Evolutionary conservation across 2,888 invertebrate genomes (phyloP), one percentile per base, ranked within the genome.

Genomic region (Erebia ligea): DNA sequence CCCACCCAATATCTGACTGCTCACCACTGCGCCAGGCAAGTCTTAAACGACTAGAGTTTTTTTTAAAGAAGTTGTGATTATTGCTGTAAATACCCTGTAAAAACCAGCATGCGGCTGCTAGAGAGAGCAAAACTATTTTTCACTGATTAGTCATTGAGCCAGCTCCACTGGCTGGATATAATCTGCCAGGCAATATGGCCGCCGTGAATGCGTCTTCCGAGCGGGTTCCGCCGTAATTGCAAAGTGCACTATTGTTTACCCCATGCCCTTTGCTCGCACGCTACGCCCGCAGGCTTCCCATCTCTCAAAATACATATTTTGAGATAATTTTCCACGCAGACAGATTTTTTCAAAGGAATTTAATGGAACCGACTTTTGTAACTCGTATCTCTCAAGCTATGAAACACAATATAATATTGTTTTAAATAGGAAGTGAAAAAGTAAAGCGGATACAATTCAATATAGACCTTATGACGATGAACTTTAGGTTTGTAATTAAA

Each of bases 171-270:
- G 40, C 25, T 68, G 70, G 57, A 59, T 71, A 72, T 73, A 69
- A 73, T 71, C 68, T 68, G 69, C 59, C 59, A 58, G 66, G 64
- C 69, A 69, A 63, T 68, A 68, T 72, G 71, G 68, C 69, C 61
- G 64, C 65, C 58, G 73, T 75, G 73, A 75, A 74, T 73, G 69
- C 70, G 65, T 63, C 73, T 73, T 76, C 72, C 75, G 75, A 77
- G 75, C 78, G 81, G 84, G 83, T 82, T 82, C 74, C 76, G 84
- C 77, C 81, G 89, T 85, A 89, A 90, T 89, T 87, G 87, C 88
- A 82, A 82, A 89, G 89, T 89, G 88, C 87, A 83, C 82, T 81
- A 84, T 87, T 89, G 89, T 89, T 89, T 84, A 79, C 76, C 69
- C 76, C 80, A 77, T 84, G 82, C 87, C 85, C 86, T 81, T 79